Conservation (phyloP, 2,113 vertebrate species). For the Elaphurus davidianus region DNA sequence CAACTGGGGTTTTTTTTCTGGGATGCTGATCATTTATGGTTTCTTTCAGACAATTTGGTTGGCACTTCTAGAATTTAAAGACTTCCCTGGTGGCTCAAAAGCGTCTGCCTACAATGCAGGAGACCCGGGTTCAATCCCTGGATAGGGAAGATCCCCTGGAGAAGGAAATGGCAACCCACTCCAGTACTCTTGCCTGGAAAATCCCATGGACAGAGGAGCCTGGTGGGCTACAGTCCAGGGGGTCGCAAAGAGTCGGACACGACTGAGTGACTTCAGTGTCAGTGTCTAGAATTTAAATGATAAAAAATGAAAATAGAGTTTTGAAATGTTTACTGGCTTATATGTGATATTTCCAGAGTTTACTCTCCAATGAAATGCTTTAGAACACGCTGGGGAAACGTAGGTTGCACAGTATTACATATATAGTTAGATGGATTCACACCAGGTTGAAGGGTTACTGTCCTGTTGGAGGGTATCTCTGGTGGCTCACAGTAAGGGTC, state of each 20-base stretch:
- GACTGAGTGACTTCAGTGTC: too few species aligned
- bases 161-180: too few species aligned
- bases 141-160: too few species aligned
- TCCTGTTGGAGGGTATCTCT: neutral
- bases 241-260: too few species aligned
- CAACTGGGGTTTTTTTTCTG: neutral
- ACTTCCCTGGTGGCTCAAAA: too few species aligned
- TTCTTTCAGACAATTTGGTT: constrained; percentile 9
- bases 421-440: neutral
- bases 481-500: neutral
- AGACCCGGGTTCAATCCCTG: too few species aligned
- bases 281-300: neutral
- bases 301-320: neutral
- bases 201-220: too few species aligned
- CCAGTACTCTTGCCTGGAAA: too few species aligned
- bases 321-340: neutral
- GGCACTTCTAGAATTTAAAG: neutral
- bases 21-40: neutral
- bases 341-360: neutral
- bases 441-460: neutral
- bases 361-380: neutral
- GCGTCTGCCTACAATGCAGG: too few species aligned
- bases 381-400: neutral
- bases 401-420: neutral
- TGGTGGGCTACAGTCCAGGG: too few species aligned